phyloP scores from a whole-genome alignment of 2,113 vertebrate genomes.

The Corythaeola cristata region DNA sequence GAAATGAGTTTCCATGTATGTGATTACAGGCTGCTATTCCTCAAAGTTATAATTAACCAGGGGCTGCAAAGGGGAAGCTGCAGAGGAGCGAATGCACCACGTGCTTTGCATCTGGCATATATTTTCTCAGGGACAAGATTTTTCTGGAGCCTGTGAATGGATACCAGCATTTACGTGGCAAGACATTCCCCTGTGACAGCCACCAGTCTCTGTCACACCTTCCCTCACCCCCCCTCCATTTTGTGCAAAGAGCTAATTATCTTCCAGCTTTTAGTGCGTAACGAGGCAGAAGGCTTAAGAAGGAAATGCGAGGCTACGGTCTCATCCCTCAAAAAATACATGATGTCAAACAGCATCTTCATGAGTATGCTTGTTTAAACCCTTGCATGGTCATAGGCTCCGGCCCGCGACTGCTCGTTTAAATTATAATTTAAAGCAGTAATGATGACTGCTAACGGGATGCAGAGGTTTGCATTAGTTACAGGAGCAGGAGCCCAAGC shows the following conservation, averaged over 20 bases:
- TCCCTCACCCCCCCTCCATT: neutral
- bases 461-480: neutral
- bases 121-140: neutral
- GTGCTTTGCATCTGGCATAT: neutral
- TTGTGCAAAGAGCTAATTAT: constrained; percentile 7
- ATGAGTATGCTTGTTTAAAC: neutral
- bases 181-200: neutral
- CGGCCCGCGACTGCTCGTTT: rapidly evolving
- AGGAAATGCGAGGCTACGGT: neutral
- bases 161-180: neutral
- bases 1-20: neutral
- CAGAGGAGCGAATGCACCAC: neutral
- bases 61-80: neutral
- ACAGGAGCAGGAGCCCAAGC: neutral
- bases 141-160: neutral
- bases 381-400: neutral
- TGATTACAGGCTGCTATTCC: neutral
- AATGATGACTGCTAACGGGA: neutral
- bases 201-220: constrained; percentile 11
- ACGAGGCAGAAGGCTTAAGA: neutral
- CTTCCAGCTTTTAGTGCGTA: neutral
- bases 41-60: constrained; percentile 36
- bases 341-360: neutral
- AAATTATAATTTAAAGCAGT: neutral
- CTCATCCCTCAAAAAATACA: rapidly evolving